Conservation (phyloP, 2,888 invertebrate species). For the Thereva unica region DNA sequence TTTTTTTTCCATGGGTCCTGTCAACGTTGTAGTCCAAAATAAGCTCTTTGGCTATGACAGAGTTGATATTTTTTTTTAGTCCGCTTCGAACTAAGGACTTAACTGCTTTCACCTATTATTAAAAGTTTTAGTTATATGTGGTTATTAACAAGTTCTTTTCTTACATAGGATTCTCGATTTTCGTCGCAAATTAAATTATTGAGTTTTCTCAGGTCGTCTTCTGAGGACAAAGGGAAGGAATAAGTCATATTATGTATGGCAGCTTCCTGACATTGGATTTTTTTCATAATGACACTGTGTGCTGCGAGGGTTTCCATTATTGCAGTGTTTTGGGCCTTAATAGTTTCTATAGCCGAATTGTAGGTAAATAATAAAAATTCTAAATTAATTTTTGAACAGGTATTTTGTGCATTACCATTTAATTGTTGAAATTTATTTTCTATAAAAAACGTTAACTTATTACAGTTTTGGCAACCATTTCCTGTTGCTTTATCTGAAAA, state of each 20-base stretch:
- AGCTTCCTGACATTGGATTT: background rate
- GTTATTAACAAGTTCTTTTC: background rate
- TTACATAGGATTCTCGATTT: conserved; percentile 9
- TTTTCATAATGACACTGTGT: conserved; percentile 3
- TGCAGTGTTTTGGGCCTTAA: too few relatives aligned
- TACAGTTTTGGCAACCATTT: too few relatives aligned
- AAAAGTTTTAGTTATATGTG: background rate
- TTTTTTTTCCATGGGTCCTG: conserved; percentile 1
- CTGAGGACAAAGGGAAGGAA: background rate
- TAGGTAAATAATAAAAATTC: too few relatives aligned
- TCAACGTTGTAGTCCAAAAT: background rate
- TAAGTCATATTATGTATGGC: background rate
- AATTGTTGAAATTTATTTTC: too few relatives aligned
- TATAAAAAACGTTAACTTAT: too few relatives aligned
- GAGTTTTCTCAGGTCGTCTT: background rate
- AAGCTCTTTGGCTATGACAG: background rate
- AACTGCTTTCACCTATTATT: conserved; percentile 1
- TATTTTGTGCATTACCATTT: too few relatives aligned
- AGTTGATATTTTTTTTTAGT: background rate
- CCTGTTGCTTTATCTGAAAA: too few relatives aligned
- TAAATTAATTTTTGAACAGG: too few relatives aligned
- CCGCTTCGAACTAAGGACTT: background rate
- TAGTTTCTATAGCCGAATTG: too few relatives aligned
- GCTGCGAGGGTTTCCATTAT: conserved; percentile 11
- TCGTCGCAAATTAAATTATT: background rate